A percentile compares a stretch with the other conserved stretches of the same genome.
phyloP scores from a whole-genome alignment of 2,113 vertebrate species.

The Myocastor coypus region DNA sequence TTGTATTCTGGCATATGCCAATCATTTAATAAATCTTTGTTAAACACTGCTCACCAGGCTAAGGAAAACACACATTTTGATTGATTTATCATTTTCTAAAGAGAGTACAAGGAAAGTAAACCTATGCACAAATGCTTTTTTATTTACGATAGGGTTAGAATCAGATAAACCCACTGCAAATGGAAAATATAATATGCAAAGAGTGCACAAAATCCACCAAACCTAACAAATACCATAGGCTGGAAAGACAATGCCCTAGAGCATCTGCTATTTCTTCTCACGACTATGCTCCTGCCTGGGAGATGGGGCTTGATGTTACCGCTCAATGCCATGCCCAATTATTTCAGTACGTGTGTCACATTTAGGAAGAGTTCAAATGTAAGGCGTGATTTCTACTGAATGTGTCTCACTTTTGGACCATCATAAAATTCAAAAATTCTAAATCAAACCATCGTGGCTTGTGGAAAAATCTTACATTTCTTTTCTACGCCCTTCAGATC shows the following conservation, averaged over 20 bases:
- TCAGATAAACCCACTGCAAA: neutral
- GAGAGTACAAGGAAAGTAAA: neutral
- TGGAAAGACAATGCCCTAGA: too few relatives aligned
- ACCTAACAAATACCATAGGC: too few relatives aligned
- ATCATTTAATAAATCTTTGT: constrained; percentile 30
- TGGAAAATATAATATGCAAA: neutral
- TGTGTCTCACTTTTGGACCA: neutral
- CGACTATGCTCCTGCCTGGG: too few relatives aligned
- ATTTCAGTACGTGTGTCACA: neutral
- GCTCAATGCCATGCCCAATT: neutral
- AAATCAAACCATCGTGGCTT: neutral
- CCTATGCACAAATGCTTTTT: neutral
- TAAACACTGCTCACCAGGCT: neutral
- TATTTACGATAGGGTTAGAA: neutral
- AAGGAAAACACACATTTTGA: neutral
- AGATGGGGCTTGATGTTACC: too few relatives aligned
- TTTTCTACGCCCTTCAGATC: neutral
- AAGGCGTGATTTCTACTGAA: neutral
- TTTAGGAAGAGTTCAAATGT: neutral
- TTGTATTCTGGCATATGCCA: neutral
- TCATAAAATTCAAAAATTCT: neutral
- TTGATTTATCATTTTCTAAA: neutral
- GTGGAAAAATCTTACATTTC: neutral
- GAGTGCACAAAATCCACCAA: neutral
- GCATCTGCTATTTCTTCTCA: neutral